Evolutionary conservation across 1,140 invertebrate species (phyloP), one percentile per base, ranked within the genome.

Genomic region (Zaprionus camerounensis): DNA sequence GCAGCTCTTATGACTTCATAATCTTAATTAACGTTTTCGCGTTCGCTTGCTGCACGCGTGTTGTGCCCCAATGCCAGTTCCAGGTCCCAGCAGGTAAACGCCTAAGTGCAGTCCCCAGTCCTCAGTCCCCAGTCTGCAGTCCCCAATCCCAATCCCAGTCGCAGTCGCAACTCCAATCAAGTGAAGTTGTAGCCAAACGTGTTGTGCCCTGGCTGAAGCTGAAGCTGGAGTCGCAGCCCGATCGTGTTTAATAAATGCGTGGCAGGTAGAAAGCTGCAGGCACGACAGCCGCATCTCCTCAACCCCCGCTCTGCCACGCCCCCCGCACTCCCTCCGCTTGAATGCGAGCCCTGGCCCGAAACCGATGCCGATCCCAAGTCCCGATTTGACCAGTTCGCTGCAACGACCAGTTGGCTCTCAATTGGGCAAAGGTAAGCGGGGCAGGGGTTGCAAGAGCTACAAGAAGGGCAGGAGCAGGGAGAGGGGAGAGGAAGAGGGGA

Each of bases 11-110:
- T 92, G 91, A 92, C 91, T 92, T 92, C 91, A 92, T 92, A 92
- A 92, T 92, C 91, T 92, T 92, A 92, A 92, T 92, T 92, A 92
- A 92, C 91, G 91, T 92, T 92, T 92, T 91, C 85, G 91, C 84
- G 84, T 84, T 86, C 76, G 82, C 76, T 81, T 76, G 67, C 77
- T 72, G 74, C 74, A 76, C 74, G 61, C 69, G 64, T 65, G 34
- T 56, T 56, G 28, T 9, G 38, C 20, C 15, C 51, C 34, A 49
- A 20, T 20, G 26, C 44, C 20, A 28, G 59, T 15, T 26, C 41
- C 22, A 28, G 56, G 28, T 38, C 49, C 61, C 36, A 34, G 59
- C 78, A 80, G 78, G 78, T 80, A 80, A 71, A 73, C 75, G 64
- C 71, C 70, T 73, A 73, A 73, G 71, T 73, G 51, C 55, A 76